Evolutionary conservation across 2,113 vertebrate species (phyloP).

Genomic region (Saimiri boliviensis): DNA sequence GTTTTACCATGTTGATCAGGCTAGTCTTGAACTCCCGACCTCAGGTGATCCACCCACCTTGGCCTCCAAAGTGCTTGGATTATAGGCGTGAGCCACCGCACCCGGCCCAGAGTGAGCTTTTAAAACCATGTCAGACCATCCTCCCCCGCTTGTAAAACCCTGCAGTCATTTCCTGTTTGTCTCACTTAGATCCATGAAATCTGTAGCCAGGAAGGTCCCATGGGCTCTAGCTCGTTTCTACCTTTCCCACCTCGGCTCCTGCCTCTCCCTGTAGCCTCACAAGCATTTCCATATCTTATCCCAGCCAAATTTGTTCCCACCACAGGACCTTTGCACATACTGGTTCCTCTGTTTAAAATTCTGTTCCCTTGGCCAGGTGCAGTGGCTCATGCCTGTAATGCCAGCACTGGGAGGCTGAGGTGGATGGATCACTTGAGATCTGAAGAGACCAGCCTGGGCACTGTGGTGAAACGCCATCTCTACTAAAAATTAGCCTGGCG

Average conservation of each 20-base stretch:
- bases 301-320: background rate
- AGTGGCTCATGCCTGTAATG: too few species aligned
- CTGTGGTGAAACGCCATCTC: too few species aligned
- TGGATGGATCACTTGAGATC: too few species aligned
- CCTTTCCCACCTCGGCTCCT: background rate
- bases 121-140: background rate
- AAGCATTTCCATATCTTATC: background rate
- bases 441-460: too few species aligned
- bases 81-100: background rate
- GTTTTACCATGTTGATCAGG: background rate
- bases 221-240: background rate
- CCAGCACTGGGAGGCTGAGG: too few species aligned
- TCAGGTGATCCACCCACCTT: background rate
- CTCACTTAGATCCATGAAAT: background rate
- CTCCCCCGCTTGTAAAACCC: background rate
- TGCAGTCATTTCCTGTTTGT: background rate
- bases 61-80: background rate
- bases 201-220: accelerated
- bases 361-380: too few species aligned
- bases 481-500: too few species aligned
- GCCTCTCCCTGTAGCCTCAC: background rate
- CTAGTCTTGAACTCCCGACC: background rate
- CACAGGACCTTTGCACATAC: background rate
- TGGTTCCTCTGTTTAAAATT: background rate
- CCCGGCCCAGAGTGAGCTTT: background rate